A percentile compares a stretch with the other conserved stretches of the same genome.
These are phyloP conservation scores for Brachyptera putata DNA, from an alignment of 2,888 invertebrate genomes.

Conservation along the genomic window DNA sequence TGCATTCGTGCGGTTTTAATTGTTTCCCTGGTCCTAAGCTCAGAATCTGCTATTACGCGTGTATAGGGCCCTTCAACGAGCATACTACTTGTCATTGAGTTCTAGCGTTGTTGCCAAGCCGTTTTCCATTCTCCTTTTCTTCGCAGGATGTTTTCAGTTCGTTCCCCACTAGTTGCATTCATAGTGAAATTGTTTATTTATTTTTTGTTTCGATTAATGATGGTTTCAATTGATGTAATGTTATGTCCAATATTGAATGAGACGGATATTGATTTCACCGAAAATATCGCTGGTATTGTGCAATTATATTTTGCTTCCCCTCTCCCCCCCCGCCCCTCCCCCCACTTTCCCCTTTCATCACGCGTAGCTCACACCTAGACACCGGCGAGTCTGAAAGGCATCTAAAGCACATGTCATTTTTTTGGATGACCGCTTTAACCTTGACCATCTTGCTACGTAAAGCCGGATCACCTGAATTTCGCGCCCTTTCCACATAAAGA, in stretches of 20 bases:
- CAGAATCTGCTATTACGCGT: conserved; percentile 31
- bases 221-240: too few species aligned
- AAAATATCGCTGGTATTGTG: too few species aligned
- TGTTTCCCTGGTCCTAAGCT: too few species aligned
- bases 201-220: too few species aligned
- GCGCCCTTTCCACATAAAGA: conserved; percentile 4
- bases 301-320: too few species aligned
- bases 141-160: background rate
- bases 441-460: background rate
- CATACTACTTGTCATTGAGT: conserved; percentile 16
- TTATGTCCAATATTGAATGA: too few species aligned
- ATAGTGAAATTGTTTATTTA: too few species aligned
- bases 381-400: too few species aligned
- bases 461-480: background rate
- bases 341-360: conserved; percentile 37
- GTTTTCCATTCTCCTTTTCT: background rate
- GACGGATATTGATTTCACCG: too few species aligned
- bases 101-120: conserved; percentile 19
- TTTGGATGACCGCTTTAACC: conserved; percentile 12
- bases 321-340: conserved; percentile 36
- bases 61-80: conserved; percentile 27
- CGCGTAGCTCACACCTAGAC: conserved; percentile 38
- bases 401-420: conserved; percentile 11
- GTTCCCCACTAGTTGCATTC: conserved; percentile 4
- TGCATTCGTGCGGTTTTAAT: too few species aligned